phyloP scores from a whole-genome alignment of 2,113 vertebrate genomes.

The Cavia porcellus region DNA sequence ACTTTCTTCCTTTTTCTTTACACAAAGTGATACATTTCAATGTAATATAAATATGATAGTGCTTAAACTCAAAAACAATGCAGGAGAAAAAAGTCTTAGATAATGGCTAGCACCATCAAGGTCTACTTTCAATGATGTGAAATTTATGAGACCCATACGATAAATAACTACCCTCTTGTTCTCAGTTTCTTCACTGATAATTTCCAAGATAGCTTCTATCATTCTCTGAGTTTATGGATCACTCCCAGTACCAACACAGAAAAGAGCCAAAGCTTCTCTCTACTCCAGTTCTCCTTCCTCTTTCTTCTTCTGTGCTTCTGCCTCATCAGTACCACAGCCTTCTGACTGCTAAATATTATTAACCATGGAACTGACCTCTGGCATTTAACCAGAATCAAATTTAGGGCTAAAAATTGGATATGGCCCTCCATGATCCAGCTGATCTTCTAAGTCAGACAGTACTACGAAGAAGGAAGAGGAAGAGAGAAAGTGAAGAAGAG shows the following conservation, averaged over 20 bases:
- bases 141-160: background rate
- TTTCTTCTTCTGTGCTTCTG: background rate
- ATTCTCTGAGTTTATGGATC: background rate
- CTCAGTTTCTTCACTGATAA: conserved; percentile 9
- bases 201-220: background rate
- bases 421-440: conserved; percentile 37
- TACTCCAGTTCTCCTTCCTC: background rate
- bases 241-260: background rate
- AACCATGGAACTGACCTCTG: conserved; percentile 74
- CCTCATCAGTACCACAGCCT: conserved; percentile 61
- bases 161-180: background rate
- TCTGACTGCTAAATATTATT: conserved; percentile 73
- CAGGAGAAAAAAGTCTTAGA: background rate
- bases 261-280: background rate
- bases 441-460: conserved; percentile 70
- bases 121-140: background rate
- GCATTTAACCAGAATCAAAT: conserved; percentile 70
- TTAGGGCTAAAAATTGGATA: background rate
- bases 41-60: background rate
- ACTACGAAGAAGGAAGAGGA: background rate
- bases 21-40: background rate
- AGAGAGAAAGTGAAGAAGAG: no score
- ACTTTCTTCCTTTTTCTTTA: background rate
- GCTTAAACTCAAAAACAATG: background rate
- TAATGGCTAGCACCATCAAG: background rate